Base-by-base conservation (phyloP, 1,140 invertebrate genomes). In the Aphidius gifuensis region DNA sequence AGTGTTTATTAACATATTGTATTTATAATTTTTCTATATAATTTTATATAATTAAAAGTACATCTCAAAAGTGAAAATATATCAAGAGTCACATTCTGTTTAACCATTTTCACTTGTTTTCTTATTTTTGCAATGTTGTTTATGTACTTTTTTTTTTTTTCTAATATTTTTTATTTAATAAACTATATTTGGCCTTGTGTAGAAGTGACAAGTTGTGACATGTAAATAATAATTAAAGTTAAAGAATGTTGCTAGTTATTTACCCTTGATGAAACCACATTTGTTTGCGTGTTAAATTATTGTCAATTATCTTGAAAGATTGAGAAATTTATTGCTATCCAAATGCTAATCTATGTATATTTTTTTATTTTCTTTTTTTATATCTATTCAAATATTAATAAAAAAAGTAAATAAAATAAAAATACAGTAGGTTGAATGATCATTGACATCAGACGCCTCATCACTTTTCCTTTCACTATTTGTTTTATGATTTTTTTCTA, bases 51-150 rank as follows among this genome's bases (percentile, higher is more conserved):
- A n/a, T 2, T 2, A 46, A 46, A 46, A 9, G 45, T 46, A n/a
- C 45, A 46, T 8, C 8, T 8, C 45, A n/a, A n/a, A 46, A n/a
- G 45, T 8, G 45, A n/a, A 46, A n/a, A n/a, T 8, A n/a, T n/a
- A 55, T 8, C 40, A 5, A 55, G 21, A 55, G 53, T 55, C 53
- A 55, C 53, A 55, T 55, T 55, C 53, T 55, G 53, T 42, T 55
- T 40, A 55, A 38, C 53, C 2, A 38, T 55, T 55, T 43, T 55
- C 40, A 55, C 40, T 42, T 32, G 42, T 40, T 55, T 55, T 55
- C 53, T 55, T 16, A 40, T 11, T 55, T 55, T 55, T n/a, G 39
- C 50, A 39, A 9, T 53, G n/a, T 39, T 32, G 7, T 8, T 5
- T 23, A 7, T 7, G 16, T 9, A 16, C 23, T 50, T 9, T 50